phyloP scores from a whole-genome alignment of 2,888 invertebrate genomes.

The Gymnosoma rotundatum region DNA sequence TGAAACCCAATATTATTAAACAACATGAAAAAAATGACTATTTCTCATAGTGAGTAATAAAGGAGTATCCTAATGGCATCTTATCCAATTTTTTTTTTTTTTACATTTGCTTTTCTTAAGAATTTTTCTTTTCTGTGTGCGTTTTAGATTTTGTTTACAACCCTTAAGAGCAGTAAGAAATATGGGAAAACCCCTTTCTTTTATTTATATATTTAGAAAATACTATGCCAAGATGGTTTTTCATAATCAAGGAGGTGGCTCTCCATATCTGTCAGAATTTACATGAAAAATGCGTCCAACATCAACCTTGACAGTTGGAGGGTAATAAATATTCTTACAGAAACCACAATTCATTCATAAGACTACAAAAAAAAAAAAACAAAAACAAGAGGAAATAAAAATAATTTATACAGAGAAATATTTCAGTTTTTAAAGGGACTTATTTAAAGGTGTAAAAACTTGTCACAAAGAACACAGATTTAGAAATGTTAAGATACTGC shows the following conservation, averaged over 20 bases:
- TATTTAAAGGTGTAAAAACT: no score
- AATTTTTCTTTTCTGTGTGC: background rate
- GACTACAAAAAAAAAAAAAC: background rate
- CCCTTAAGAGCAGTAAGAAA: conserved; percentile 1
- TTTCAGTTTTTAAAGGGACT: background rate
- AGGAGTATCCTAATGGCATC: background rate
- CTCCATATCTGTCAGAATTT: conserved; percentile 58
- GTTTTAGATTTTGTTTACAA: background rate
- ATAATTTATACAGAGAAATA: background rate
- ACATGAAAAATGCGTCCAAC: conserved; percentile 76
- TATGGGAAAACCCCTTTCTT: background rate
- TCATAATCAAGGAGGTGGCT: conserved; percentile 15
- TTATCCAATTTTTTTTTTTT: background rate
- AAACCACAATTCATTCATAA: conserved; percentile 16
- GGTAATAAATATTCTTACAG: conserved; percentile 75
- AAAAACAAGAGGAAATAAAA: background rate
- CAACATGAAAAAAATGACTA: background rate
- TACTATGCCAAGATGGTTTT: background rate
- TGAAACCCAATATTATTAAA: background rate
- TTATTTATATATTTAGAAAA: background rate
- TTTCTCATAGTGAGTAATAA: background rate
- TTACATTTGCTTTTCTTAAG: background rate
- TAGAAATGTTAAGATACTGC: no score
- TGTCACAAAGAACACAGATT: no score
- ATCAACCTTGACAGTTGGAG: conserved; percentile 74